Base-by-base conservation (phyloP, 2,113 vertebrate genomes). In the Pao palembangensis region DNA sequence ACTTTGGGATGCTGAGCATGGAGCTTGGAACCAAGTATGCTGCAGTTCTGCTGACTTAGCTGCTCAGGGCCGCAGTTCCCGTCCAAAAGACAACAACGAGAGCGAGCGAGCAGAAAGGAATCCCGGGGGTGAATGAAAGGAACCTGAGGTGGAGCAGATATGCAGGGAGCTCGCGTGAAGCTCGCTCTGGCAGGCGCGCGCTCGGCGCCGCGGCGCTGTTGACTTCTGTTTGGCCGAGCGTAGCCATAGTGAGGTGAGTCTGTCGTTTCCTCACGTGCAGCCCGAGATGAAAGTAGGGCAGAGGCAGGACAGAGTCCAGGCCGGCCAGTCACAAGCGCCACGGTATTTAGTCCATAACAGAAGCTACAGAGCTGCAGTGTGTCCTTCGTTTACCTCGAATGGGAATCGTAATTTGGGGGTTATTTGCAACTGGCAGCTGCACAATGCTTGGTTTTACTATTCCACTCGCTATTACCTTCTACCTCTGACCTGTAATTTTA, bases 161-260 rank as follows among this genome's bases (percentile, higher is more conserved):
- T 47, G 25, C 73, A 74, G 51, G 13, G 0, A 15, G 48, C 70
- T 62, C 71, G 41, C 56, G 48, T 73, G 52, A 47, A 73, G 70
- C 60, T 61, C 64, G 78, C 46, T 76, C 67, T 67, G 64, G 68
- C 67, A 62, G 70, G 21, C 62, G 13, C 13, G 10, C 21, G 51
- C 34, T 51, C 48, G 31, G 60, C 41, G 34, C 55, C 28, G 5
- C 48, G 43, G 58, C 63, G 31, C 60, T 86, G 84, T 87, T 89
- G 81, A 85, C 70, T 76, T 58, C 46, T 89, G 83, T 89, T 90
- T 85, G 81, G 69, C 70, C 58, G 66, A 51, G 67, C 53, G 84
- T 90, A 76, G 67, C 88, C 81, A 87, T 89, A 52, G 81, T n/a
- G 64, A 85, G 75, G 14, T 48, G 20, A 58, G 55, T 70, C 57